A percentile compares a stretch with the other conserved stretches of the same genome.
Evolutionary conservation across 2,113 vertebrate genomes (phyloP).

Genomic region (Oreotrochilus melanogaster): DNA sequence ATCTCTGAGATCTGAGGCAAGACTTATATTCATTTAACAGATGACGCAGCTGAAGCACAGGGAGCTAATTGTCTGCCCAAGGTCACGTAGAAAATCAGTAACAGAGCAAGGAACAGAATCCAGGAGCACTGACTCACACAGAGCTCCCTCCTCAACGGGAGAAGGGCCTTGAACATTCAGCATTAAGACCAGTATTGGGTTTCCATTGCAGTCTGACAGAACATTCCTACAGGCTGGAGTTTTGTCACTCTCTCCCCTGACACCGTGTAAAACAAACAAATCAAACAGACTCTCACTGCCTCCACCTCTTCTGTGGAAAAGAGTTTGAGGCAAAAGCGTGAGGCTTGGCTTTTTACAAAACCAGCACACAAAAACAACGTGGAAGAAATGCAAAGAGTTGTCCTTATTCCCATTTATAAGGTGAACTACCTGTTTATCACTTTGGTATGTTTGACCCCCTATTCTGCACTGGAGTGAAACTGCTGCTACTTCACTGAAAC

Average conservation of each 20-base stretch:
- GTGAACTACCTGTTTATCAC: not conserved
- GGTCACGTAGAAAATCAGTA: not conserved
- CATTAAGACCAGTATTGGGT: not conserved
- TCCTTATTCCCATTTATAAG: not conserved
- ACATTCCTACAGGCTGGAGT: accelerated
- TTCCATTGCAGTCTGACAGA: not conserved
- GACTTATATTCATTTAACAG: not conserved
- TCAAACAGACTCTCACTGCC: not conserved
- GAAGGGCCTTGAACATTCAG: not conserved
- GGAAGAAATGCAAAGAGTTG: not conserved
- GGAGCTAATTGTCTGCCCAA: not conserved
- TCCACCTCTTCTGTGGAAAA: not conserved
- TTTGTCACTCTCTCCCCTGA: not conserved
- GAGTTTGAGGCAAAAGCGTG: not conserved
- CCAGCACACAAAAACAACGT: too few relatives aligned
- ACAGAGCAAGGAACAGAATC: not conserved
- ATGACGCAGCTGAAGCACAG: conserved; percentile 5
- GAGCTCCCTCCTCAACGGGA: not conserved
- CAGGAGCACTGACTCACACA: not conserved
- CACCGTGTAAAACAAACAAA: too few relatives aligned
- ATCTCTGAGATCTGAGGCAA: not conserved
- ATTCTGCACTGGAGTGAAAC: not conserved
- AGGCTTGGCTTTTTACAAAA: not conserved
- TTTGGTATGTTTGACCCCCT: not conserved
- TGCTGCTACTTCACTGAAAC: not conserved